Base-by-base conservation (phyloP, 2,797 vertebrate genomes). In the Luscinia megarhynchos region DNA sequence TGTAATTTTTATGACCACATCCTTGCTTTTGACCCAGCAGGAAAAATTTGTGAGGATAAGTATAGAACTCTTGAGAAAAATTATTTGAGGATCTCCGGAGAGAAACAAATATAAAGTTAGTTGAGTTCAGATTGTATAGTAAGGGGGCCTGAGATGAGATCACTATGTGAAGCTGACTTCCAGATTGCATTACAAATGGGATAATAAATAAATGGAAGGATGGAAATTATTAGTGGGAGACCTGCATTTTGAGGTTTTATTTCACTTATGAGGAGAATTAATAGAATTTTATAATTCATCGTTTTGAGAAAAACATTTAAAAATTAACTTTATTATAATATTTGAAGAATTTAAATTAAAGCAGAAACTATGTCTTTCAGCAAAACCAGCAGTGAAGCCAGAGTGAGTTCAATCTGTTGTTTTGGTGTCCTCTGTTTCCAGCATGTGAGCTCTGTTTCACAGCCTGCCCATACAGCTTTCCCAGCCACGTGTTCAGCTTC, bases 161-260 rank as follows among this genome's bases (percentile, higher is more conserved):
- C 92, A 96, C 55, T 69, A 0, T 78, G 53, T 69, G 70, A 94
- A 94, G 22, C 83, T 86, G 83, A 84, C 83, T 91, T 95, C 67
- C 74, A 94, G 57, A 90, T 68, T 92, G 72, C 34, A 48, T 93
- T 96, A 73, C 55, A 88, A 84, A 90, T 88, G 50, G 67, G 48
- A 94, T 72, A 89, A 86, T 91, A 92, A 94, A 89, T 91, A 94
- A 89, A 79, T 55, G 32, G 74, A 91, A 50, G 82, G n/a, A 81
- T 93, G 82, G 92, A 91, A 91, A 78, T 87, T 83, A 78, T 94
- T 92, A 93, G 61, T 54, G 29, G 18, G 64, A 84, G 58, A 30
- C 40, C 15, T 89, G 32, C 26, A 15, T 57, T 21, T 62, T 95
- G 24, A 0, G 6, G 64, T 91, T 87, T 89, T 72, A 29, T 94